Evolutionary conservation across 2,797 vertebrate species (phyloP).

Genomic region (Decapterus maruadsi): DNA sequence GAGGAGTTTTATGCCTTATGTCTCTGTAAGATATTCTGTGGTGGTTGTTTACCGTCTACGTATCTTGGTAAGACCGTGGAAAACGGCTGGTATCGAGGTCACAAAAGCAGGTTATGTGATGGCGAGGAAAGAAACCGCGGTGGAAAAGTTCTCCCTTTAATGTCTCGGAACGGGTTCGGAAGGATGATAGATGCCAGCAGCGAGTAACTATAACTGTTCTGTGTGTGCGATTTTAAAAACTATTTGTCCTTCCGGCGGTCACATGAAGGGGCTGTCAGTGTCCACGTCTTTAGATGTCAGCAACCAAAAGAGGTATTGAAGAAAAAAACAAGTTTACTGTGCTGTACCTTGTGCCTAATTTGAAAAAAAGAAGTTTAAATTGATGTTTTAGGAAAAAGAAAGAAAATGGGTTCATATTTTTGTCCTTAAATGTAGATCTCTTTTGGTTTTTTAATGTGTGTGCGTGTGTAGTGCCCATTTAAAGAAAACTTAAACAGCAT

Average conservation of each 20-base stretch:
- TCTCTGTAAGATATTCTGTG: constrained; percentile 41
- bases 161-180: constrained; percentile 17
- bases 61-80: constrained; percentile 10
- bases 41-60: constrained; percentile 23
- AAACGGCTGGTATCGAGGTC: constrained; percentile 9
- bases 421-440: constrained; percentile 40
- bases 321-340: constrained; percentile 68
- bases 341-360: constrained; percentile 83
- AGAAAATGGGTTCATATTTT: constrained; percentile 48
- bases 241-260: constrained; percentile 40
- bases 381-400: constrained; percentile 59
- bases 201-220: constrained; percentile 46
- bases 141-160: constrained; percentile 74
- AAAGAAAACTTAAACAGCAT: constrained; percentile 69
- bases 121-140: constrained; percentile 7
- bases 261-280: constrained; percentile 31
- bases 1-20: constrained; percentile 71
- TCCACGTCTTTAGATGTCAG: constrained; percentile 72
- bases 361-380: constrained; percentile 42
- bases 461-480: constrained; percentile 57
- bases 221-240: constrained; percentile 41
- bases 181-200: constrained; percentile 46
- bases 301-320: constrained; percentile 73
- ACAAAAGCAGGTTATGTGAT: constrained; percentile 46
- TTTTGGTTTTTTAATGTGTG: constrained; percentile 15